Evolutionary conservation across 2,113 vertebrate species (phyloP), one percentile per base, ranked within the genome.

Genomic region (Carettochelys insculpta): DNA sequence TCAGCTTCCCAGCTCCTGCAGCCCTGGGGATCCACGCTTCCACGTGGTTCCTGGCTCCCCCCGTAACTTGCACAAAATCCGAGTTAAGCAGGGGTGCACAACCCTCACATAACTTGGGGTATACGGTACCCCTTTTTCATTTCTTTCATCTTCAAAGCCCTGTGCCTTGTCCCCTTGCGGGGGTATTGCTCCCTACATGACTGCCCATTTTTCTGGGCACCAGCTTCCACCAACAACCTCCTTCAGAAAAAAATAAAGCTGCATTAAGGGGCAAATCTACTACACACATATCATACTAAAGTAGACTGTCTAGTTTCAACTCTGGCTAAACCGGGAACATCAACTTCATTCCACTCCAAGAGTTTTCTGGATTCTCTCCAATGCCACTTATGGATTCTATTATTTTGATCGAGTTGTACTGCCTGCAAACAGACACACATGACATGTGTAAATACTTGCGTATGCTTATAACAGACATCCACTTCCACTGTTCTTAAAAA

Each of bases 141-240:
- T 52, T 52, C 24, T 65, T 52, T 80, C 61, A 50, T 2, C 0
- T 0, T 50, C 45, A 87, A n/a, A 5, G 79, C 25, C 29, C 20
- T 29, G 20, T 5, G 38, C 6, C 8, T n/a, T 38, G 61, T 68
- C 12, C 20, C 4, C 14, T 45, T 24, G n/a, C 16, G n/a, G 34
- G 4, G 31, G 34, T 31, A 65, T 22, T 68, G 19, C 41, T 73
- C 51, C n/a, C 48, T 82, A 27, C 25, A 41, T 27, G 27, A 50
- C 48, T 13, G 48, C 12, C n/a, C 9, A 14, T 38, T 31, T 43
- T 24, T 17, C 1, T 27, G 53, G 25, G 34, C 3, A 78, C n/a
- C 7, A 94, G 87, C 91, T 47, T 3, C 2, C 61, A 85, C 14
- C 0, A 34, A 65, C 34, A 19, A 34, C 11, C 2, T 19, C 1